Conservation (phyloP, 2,888 invertebrate species). For the Dinocampus coccinellae region DNA sequence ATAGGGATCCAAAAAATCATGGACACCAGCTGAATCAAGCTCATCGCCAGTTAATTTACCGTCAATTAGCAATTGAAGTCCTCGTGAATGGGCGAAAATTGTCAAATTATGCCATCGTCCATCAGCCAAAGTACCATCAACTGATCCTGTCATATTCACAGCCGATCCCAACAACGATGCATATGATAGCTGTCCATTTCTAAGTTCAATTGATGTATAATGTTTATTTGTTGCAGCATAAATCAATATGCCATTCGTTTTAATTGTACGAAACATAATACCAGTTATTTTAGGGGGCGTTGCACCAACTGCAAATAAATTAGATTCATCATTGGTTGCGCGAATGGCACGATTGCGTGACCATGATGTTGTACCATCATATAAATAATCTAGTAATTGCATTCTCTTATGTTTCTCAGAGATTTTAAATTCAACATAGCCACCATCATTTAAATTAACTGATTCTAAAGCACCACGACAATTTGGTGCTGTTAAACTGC, state of each 20-base stretch:
- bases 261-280: slow-evolving; percentile 85
- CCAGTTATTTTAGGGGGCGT: slow-evolving; percentile 81
- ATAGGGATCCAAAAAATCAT: slow-evolving; percentile 93
- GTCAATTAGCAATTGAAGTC: slow-evolving; percentile 81
- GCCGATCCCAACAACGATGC: slow-evolving; percentile 83
- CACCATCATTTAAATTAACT: slow-evolving; percentile 82
- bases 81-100: slow-evolving; percentile 78
- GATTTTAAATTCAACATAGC: slow-evolving; percentile 80
- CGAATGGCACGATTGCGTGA: slow-evolving; percentile 53
- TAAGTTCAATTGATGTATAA: slow-evolving; percentile 85
- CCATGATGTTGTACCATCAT: slow-evolving; percentile 82
- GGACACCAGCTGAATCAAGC: slow-evolving; percentile 86
- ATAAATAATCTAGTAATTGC: slow-evolving; percentile 85
- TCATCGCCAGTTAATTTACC: slow-evolving; percentile 83
- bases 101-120: slow-evolving; percentile 93
- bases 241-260: slow-evolving; percentile 84
- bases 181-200: slow-evolving; percentile 83
- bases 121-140: slow-evolving; percentile 77
- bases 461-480: slow-evolving; percentile 85
- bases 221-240: slow-evolving; percentile 90
- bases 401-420: slow-evolving; percentile 89
- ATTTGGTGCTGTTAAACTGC: slow-evolving; percentile 81
- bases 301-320: slow-evolving; percentile 47
- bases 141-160: slow-evolving; percentile 85
- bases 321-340: slow-evolving; percentile 48